These are phyloP conservation scores for Lasioglossum oenotherae DNA, from an alignment of 2,888 invertebrate species.

Conservation along the genomic window DNA sequence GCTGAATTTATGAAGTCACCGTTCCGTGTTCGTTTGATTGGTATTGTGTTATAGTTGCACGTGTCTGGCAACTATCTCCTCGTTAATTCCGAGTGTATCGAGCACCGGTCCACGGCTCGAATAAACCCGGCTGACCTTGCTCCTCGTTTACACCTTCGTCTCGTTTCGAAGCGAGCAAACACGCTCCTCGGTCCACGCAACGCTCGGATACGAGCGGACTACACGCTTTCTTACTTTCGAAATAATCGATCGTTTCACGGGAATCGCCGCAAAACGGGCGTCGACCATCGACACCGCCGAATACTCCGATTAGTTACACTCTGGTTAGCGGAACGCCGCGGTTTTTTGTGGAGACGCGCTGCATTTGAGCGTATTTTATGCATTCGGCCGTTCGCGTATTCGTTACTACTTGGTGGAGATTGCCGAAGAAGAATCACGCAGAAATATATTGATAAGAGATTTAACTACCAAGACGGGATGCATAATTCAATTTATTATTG, in stretches of 20 bases:
- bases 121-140: slow-evolving; percentile 7
- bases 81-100: not conserved
- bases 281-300: not conserved
- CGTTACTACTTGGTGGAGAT: not conserved
- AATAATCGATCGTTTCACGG: not conserved
- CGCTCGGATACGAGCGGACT: not conserved
- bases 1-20: not conserved
- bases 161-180: not conserved
- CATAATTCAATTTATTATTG: too few relatives aligned
- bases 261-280: not conserved
- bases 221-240: not conserved
- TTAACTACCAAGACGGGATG: too few relatives aligned
- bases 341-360: not conserved
- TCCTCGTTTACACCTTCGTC: slow-evolving; percentile 5
- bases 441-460: not conserved
- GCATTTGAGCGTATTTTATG: not conserved
- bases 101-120: not conserved
- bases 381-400: not conserved
- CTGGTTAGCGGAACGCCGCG: not conserved
- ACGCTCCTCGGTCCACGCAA: not conserved
- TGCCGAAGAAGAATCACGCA: accelerated
- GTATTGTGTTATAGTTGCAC: slow-evolving; percentile 11
- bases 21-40: not conserved
- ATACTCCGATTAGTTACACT: not conserved
- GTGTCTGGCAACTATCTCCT: slow-evolving; percentile 12